Percentiles rank a stretch among this genome's conserved stretches.
phyloP scores from a whole-genome alignment of 2,888 invertebrate species.

The Apodemia mormo region DNA sequence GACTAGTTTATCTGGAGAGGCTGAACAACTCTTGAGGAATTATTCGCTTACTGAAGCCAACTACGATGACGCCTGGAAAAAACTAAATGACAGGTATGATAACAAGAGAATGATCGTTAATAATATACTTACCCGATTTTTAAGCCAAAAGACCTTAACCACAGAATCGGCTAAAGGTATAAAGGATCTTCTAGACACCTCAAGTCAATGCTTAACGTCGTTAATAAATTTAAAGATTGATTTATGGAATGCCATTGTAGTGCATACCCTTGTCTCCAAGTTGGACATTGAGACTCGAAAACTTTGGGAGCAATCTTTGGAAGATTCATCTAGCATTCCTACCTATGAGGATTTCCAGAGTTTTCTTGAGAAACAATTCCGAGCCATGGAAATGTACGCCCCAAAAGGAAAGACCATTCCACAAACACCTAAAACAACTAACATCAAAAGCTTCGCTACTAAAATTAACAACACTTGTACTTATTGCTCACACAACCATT shows the following conservation, averaged over 20 bases:
- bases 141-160: slow-evolving; percentile 35
- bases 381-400: too few species aligned
- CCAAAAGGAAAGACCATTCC: too few species aligned
- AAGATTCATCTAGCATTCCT: too few species aligned
- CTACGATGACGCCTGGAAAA: slow-evolving; percentile 37
- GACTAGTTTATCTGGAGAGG: slow-evolving; percentile 23
- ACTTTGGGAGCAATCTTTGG: slow-evolving; percentile 33
- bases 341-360: too few species aligned
- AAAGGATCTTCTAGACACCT: slow-evolving; percentile 40
- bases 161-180: slow-evolving; percentile 32
- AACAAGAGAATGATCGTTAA: slow-evolving; percentile 35
- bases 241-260: slow-evolving; percentile 36
- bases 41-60: slow-evolving; percentile 30
- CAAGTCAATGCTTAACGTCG: slow-evolving; percentile 36
- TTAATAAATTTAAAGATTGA: slow-evolving; percentile 32
- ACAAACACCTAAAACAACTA: slow-evolving; percentile 13
- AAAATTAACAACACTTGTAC: slow-evolving; percentile 27
- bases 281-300: slow-evolving; percentile 37
- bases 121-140: slow-evolving; percentile 36
- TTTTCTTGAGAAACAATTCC: too few species aligned
- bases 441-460: slow-evolving; percentile 27
- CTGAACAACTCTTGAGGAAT: slow-evolving; percentile 24
- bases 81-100: slow-evolving; percentile 33
- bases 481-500: slow-evolving; percentile 29
- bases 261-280: slow-evolving; percentile 33